phyloP scores from a whole-genome alignment of 2,113 vertebrate genomes.

The Cebus imitator region DNA sequence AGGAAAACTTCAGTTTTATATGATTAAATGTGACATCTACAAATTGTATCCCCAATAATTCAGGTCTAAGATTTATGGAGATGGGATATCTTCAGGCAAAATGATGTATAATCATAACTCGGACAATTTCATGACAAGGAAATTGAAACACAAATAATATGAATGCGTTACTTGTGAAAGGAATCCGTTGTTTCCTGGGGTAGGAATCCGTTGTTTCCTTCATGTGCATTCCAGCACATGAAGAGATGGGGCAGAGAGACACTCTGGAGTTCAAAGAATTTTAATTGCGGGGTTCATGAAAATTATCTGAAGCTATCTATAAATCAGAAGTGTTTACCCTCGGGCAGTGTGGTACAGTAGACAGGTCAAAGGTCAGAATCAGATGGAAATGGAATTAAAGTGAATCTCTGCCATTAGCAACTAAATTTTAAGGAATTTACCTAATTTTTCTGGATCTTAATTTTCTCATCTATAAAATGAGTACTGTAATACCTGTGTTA shows the following conservation, averaged over 20 bases:
- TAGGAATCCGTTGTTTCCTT: constrained; percentile 31
- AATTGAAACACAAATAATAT: constrained; percentile 57
- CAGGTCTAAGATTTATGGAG: constrained; percentile 54
- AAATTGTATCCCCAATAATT: constrained; percentile 43
- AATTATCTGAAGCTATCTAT: constrained; percentile 24
- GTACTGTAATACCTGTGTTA: not conserved
- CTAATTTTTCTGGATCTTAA: not conserved
- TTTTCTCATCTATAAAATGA: not conserved
- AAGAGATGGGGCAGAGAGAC: not conserved
- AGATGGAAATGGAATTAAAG: constrained; percentile 24
- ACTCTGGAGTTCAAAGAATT: not conserved
- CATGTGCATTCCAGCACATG: not conserved
- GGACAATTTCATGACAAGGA: constrained; percentile 48
- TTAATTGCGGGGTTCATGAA: constrained; percentile 32
- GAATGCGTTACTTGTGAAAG: not conserved
- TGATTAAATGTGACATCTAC: constrained; percentile 48
- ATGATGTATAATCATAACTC: constrained; percentile 50
- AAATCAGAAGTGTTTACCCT: not conserved
- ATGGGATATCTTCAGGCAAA: constrained; percentile 63
- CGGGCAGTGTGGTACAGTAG: not conserved
- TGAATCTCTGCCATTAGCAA: not conserved
- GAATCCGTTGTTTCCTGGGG: constrained; percentile 7
- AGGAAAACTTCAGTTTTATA: constrained; percentile 15
- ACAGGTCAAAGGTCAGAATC: not conserved
- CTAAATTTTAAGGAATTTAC: not conserved